Evolutionary conservation across 1,140 invertebrate species (phyloP).

Genomic region (Orussus abietinus): DNA sequence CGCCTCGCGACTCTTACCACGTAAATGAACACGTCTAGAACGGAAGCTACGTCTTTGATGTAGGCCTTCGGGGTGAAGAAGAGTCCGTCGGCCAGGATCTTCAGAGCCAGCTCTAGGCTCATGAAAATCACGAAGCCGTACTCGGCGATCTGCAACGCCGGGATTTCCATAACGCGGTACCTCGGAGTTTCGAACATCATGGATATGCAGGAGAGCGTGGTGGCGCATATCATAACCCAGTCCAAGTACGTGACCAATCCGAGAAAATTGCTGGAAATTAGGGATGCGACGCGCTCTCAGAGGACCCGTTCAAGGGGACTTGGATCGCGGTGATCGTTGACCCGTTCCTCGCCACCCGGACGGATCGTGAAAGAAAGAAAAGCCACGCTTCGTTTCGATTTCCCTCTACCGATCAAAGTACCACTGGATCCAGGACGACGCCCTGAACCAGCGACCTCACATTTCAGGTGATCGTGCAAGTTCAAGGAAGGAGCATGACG

Average conservation of each 20-base stretch:
- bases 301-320: too few species aligned
- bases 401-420: too few species aligned
- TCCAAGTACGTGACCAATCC: constrained; percentile 98
- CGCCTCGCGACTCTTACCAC: too few species aligned
- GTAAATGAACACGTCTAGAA: constrained; percentile 97
- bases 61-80: constrained; percentile 99
- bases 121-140: constrained; percentile 98
- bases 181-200: constrained; percentile 98
- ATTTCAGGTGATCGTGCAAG: too few species aligned
- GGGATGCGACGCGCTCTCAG: too few species aligned
- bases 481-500: too few species aligned
- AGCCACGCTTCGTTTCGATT: too few species aligned
- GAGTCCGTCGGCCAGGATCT: constrained; percentile 95
- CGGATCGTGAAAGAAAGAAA: too few species aligned
- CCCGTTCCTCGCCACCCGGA: too few species aligned
- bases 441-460: too few species aligned
- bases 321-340: too few species aligned
- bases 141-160: constrained; percentile 88
- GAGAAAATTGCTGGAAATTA: constrained; percentile 83
- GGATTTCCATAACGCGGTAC: constrained; percentile 82
- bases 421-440: too few species aligned
- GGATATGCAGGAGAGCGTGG: constrained; percentile 93
- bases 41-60: constrained; percentile 94
- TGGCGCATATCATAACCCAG: constrained; percentile 99
- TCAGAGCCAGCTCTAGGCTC: constrained; percentile 93